These are phyloP conservation scores for Chrysolina americana DNA, from an alignment of 2,888 invertebrate genomes.

Conservation along the genomic window DNA sequence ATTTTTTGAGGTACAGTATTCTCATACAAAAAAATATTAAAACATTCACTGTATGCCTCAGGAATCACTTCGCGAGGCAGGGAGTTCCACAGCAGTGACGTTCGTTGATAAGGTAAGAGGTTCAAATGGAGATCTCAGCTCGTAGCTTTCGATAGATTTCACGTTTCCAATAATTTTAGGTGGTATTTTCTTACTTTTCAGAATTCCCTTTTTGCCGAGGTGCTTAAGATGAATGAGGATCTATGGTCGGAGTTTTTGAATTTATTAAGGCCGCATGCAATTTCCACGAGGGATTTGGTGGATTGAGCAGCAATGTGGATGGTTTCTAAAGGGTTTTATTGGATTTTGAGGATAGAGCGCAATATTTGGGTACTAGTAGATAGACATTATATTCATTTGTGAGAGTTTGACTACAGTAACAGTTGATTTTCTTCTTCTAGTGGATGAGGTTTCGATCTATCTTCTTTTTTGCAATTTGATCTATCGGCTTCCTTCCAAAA, in stretches of 20 bases:
- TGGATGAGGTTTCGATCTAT: too few species aligned
- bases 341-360: neutral
- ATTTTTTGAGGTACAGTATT: too few species aligned
- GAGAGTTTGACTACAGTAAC: neutral
- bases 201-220: neutral
- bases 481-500: neutral
- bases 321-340: neutral
- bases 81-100: too few species aligned
- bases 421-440: too few species aligned
- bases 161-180: too few species aligned
- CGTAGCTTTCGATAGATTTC: too few species aligned
- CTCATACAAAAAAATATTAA: too few species aligned
- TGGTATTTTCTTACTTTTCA: neutral
- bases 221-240: neutral
- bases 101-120: too few species aligned
- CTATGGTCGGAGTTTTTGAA: neutral
- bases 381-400: neutral
- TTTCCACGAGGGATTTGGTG: neutral
- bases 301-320: neutral
- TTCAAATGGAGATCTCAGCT: too few species aligned
- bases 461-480: too few species aligned
- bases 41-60: too few species aligned
- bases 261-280: neutral
- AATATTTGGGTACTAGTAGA: neutral
- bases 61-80: too few species aligned